phyloP scores from a whole-genome alignment of 2,113 vertebrate species.

The Elanoides forficatus region DNA sequence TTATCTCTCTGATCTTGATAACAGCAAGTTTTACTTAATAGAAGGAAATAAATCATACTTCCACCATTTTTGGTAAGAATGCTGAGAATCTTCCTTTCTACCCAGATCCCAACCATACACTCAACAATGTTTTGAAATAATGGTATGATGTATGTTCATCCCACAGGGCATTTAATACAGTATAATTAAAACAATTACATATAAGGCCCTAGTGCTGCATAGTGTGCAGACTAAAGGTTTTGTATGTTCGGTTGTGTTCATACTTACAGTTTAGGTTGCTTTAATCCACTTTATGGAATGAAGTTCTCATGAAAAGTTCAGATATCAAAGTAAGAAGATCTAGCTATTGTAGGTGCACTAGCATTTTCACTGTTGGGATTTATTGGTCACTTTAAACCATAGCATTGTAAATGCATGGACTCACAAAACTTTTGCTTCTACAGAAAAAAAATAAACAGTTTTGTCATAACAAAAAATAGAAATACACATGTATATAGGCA shows the following conservation, averaged over 20 bases:
- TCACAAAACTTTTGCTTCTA: neutral
- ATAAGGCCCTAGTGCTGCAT: neutral
- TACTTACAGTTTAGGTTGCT: neutral
- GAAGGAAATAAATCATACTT: neutral
- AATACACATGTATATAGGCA: neutral
- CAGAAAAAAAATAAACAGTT: neutral
- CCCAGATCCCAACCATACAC: fast-evolving
- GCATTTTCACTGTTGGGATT: neutral
- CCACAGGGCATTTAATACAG: neutral
- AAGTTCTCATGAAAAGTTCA: neutral
- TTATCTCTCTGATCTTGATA: neutral
- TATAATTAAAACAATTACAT: neutral
- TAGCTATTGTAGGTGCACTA: neutral
- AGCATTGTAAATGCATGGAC: neutral
- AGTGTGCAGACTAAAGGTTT: neutral
- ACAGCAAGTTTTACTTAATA: neutral
- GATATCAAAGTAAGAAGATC: neutral
- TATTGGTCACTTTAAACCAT: neutral
- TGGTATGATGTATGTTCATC: neutral
- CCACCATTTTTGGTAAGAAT: neutral
- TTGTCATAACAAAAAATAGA: neutral
- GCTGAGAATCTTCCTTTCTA: neutral
- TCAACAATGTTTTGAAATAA: neutral
- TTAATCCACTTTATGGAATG: neutral
- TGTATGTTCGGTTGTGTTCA: fast-evolving